These are phyloP conservation scores for Syrrhaptes paradoxus DNA, from an alignment of 2,113 vertebrate species.

Conservation along the genomic window DNA sequence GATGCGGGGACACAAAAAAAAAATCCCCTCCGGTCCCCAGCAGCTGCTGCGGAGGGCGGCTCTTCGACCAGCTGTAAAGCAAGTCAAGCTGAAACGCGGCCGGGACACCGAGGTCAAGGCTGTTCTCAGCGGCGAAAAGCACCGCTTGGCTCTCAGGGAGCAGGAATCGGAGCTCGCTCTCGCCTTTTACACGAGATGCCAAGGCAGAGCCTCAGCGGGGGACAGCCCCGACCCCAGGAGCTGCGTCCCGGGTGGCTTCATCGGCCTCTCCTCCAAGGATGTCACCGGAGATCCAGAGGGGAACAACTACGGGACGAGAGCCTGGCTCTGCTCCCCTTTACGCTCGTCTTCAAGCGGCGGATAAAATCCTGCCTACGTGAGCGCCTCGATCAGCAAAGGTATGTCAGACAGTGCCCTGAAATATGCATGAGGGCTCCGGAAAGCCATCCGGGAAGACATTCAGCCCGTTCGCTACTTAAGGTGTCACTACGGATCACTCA, in stretches of 20 bases:
- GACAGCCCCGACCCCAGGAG: not conserved
- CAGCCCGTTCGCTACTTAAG: not conserved
- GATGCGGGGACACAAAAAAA: not conserved
- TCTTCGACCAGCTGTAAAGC: not conserved
- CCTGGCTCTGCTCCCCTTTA: not conserved
- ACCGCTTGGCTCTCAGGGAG: not conserved
- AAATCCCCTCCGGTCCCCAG: rapidly evolving
- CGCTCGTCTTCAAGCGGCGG: not conserved
- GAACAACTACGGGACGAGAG: too few species aligned
- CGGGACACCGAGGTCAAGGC: not conserved
- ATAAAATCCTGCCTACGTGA: not conserved
- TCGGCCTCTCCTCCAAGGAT: not conserved
- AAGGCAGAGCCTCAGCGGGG: not conserved
- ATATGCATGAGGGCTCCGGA: not conserved
- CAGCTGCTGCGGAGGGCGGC: not conserved
- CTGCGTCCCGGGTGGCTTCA: not conserved
- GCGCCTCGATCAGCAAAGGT: not conserved
- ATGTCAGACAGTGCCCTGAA: not conserved
- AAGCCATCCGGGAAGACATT: not conserved
- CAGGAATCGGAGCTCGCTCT: not conserved
- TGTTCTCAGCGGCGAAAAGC: not conserved
- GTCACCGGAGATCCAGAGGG: too few species aligned
- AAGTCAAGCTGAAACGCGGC: not conserved
- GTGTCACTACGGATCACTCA: not conserved
- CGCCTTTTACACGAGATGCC: not conserved